Evolutionary conservation across 2,797 vertebrate species (phyloP).

Genomic region (Pipistrellus kuhlii): DNA sequence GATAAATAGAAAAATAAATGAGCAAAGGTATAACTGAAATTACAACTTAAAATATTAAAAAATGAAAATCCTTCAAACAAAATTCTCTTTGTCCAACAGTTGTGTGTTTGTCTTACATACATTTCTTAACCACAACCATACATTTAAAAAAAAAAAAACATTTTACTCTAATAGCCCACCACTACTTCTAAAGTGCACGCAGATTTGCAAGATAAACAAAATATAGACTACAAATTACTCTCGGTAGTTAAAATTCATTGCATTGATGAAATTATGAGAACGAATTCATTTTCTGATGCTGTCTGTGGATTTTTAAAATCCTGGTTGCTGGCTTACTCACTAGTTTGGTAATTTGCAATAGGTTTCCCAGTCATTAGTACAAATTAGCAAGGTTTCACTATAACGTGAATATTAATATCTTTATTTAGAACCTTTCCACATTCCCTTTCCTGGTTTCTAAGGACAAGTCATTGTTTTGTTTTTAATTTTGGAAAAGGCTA

Average conservation of each 20-base stretch:
- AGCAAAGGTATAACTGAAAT: conserved; percentile 23
- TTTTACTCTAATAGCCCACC: conserved; percentile 46
- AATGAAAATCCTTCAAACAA: conserved; percentile 40
- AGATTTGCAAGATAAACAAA: conserved; percentile 70
- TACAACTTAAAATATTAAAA: conserved; percentile 52
- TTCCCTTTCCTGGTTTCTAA: conserved; percentile 63
- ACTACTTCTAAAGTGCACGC: conserved; percentile 56
- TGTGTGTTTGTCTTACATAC: conserved; percentile 39
- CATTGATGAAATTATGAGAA: conserved; percentile 73
- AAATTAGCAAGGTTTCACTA: conserved; percentile 81
- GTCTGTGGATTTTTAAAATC: conserved; percentile 68
- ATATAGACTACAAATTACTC: conserved; percentile 64
- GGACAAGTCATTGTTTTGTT: conserved; percentile 43
- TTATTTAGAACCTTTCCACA: conserved; percentile 76
- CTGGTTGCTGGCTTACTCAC: conserved; percentile 73
- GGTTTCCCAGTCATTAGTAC: conserved; percentile 79
- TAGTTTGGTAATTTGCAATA: conserved; percentile 82
- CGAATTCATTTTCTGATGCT: conserved; percentile 63
- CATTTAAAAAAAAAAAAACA: background rate
- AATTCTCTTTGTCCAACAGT: background rate
- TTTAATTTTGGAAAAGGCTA: conserved; percentile 65
- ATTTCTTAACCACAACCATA: conserved; percentile 34
- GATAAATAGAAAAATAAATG: conserved; percentile 54
- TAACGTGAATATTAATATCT: conserved; percentile 83
- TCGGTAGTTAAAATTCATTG: conserved; percentile 77